Evolutionary conservation across 2,797 vertebrate genomes (phyloP).

Genomic region (Octomys mimax): DNA sequence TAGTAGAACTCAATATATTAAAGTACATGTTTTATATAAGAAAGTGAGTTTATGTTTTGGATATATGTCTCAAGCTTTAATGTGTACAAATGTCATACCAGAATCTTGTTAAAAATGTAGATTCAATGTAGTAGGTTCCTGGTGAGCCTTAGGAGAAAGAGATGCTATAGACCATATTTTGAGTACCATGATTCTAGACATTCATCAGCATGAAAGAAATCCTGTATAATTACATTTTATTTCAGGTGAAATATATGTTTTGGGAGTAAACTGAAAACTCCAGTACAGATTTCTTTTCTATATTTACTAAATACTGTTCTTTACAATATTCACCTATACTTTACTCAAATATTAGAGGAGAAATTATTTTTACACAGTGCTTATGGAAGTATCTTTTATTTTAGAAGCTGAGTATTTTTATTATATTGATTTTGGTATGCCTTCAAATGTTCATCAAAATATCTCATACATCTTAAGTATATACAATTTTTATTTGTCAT

Average conservation of each 20-base stretch:
- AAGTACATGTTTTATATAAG: background rate
- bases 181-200: background rate
- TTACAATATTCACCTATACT: background rate
- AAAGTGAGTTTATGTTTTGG: background rate
- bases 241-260: background rate
- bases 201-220: slow-evolving; percentile 14
- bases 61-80: background rate
- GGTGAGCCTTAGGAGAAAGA: background rate
- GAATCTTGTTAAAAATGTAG: background rate
- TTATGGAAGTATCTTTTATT: background rate
- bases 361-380: slow-evolving; percentile 11
- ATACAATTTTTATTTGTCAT: slow-evolving; percentile 6
- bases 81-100: background rate
- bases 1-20: background rate
- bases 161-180: background rate
- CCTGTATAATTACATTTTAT: background rate
- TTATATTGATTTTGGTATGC: background rate
- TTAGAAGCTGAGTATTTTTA: background rate
- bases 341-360: background rate
- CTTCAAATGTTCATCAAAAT: background rate
- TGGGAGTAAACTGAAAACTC: background rate
- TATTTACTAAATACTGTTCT: background rate
- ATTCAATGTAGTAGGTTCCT: background rate
- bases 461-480: background rate
- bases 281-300: background rate